Percentiles rank a stretch among this genome's conserved stretches.
phyloP scores from a whole-genome alignment of 2,797 vertebrate genomes.

The Tarsius wallacei region DNA sequence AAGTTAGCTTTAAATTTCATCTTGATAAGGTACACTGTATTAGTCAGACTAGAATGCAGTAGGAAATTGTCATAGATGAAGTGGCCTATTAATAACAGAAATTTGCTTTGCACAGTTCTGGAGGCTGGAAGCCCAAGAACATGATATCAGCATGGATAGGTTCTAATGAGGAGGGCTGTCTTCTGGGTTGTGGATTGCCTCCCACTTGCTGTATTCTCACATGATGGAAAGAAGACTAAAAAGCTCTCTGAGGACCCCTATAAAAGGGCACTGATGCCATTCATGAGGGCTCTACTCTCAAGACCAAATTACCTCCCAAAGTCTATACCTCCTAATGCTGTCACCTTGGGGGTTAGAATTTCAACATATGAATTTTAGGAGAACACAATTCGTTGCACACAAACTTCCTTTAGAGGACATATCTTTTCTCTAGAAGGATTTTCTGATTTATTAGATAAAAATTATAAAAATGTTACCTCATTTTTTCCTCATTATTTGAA shows the following conservation, averaged over 20 bases:
- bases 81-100: neutral
- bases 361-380: neutral
- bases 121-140: neutral
- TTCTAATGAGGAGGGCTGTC: neutral
- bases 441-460: neutral
- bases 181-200: neutral
- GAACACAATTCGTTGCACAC: neutral
- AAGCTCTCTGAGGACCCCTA: neutral
- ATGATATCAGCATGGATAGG: neutral
- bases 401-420: neutral
- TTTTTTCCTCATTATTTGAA: neutral
- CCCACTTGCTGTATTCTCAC: neutral
- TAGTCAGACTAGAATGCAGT: neutral
- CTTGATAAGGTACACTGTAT: neutral
- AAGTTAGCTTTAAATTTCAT: slow-evolving; percentile 55
- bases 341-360: neutral
- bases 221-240: neutral
- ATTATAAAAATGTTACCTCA: neutral
- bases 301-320: neutral
- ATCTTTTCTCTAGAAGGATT: neutral
- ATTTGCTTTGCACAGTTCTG: neutral
- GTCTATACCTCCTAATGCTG: neutral
- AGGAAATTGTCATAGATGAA: neutral
- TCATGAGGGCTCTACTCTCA: neutral
- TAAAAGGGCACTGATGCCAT: neutral